Percentiles rank a stretch among this genome's conserved stretches.
Conservation (phyloP, 1,140 invertebrate genomes). For the Dreissena rostriformis region DNA sequence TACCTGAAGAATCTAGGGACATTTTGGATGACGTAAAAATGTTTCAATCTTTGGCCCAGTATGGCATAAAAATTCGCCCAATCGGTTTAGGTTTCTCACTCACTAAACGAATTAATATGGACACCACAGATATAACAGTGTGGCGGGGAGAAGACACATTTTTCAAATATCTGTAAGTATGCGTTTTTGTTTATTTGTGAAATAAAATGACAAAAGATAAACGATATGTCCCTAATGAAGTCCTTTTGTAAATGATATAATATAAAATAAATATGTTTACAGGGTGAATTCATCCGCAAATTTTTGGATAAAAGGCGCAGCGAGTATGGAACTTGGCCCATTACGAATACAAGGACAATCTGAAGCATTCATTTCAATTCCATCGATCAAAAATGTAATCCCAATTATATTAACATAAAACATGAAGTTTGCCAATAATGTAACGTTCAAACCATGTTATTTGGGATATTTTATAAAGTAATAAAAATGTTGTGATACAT, state of each 20-base stretch:
- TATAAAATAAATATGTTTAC: not conserved
- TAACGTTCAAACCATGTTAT: too few species aligned
- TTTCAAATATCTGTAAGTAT: conserved; percentile 44
- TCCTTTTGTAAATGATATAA: not conserved
- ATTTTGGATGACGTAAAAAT: conserved; percentile 4
- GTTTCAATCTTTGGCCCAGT: not conserved
- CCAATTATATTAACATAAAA: too few species aligned
- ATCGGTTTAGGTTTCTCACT: conserved; percentile 37
- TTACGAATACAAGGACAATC: not conserved
- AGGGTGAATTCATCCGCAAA: conserved; percentile 16
- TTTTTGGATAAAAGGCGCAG: conserved; percentile 8
- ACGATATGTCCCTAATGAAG: not conserved
- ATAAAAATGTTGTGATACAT: too few species aligned
- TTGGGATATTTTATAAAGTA: too few species aligned
- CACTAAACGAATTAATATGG: conserved; percentile 1
- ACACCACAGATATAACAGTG: not conserved
- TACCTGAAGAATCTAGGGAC: conserved; percentile 14
- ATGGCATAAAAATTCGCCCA: conserved; percentile 19
- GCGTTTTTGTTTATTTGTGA: not conserved
- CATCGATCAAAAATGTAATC: not conserved
- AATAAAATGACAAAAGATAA: not conserved
- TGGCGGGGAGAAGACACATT: conserved; percentile 33
- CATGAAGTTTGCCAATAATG: too few species aligned
- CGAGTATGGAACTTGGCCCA: not conserved
- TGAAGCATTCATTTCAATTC: not conserved